Evolutionary conservation across 2,113 vertebrate genomes (phyloP), one percentile per base, ranked within the genome.

Genomic region (Chaenogobius annularis): DNA sequence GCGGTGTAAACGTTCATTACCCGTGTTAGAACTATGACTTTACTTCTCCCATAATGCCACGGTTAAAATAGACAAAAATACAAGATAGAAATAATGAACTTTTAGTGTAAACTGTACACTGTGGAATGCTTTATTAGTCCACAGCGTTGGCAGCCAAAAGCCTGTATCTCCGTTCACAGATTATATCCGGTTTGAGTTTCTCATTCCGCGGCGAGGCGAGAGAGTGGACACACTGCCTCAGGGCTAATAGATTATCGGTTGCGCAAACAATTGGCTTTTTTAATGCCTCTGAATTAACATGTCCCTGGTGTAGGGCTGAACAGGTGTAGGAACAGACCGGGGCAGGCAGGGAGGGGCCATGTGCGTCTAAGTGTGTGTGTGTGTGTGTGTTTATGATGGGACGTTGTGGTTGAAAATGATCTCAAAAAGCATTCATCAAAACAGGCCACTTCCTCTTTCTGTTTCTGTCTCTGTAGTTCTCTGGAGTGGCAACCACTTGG

Each of bases 201-300:
- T 87, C 88, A 87, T 84, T 89, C 87, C 81, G 62, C 80, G 79
- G 72, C 86, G 80, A 86, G 85, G 75, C 86, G 75, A 90, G 87
- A 74, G 77, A 93, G 85, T 92, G 88, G 90, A 90, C 90, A 90
- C 85, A 92, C 80, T 31, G 90, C 92, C 92, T 75, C 55, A 80
- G 88, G 93, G 85, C 90, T 93, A 92, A 92, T 93, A 92, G 92
- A 93, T 93, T 92, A 94, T 91, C 80, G 90, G 89, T 90, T 91
- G 89, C 89, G 89, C 90, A 92, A 91, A 93, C 93, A 93, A 92
- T 92, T 90, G 89, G 85, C 88, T 92, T 94, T 90, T 93, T 94
- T 93, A 93, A 93, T 93, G 90, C 90, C 90, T 92, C 70, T 93
- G 91, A 93, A 94, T 94, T 93, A 94, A 93, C 92, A 94, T 93